These are phyloP conservation scores for Danionella dracula DNA, from an alignment of 2,797 vertebrate species.

Conservation along the genomic window DNA sequence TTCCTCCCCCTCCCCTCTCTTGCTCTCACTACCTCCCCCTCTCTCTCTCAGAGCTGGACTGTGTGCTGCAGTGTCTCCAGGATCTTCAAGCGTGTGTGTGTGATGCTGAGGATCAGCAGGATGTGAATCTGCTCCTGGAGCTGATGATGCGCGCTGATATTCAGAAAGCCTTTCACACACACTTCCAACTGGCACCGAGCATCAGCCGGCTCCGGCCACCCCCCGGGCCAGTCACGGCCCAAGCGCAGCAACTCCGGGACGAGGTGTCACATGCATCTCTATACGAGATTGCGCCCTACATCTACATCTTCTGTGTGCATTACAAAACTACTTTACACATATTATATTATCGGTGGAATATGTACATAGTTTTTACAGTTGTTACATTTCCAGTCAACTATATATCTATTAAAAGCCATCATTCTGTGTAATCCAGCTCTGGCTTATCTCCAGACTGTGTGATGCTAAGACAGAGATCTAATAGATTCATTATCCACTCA, in stretches of 20 bases:
- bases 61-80: slow-evolving; percentile 81
- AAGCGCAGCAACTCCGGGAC: slow-evolving; percentile 81
- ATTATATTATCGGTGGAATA: no score
- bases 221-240: slow-evolving; percentile 79
- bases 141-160: slow-evolving; percentile 85
- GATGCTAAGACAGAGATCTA: background rate
- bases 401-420: no score
- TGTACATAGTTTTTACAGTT: no score
- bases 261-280: slow-evolving; percentile 70
- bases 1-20: no score
- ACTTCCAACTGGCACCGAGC: slow-evolving; percentile 80
- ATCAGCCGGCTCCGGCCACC: slow-evolving; percentile 81
- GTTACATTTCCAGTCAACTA: no score
- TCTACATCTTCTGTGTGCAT: background rate
- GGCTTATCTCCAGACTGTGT: background rate
- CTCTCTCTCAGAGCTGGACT: slow-evolving; percentile 75
- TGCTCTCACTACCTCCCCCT: background rate
- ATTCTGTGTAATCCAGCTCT: background rate
- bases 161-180: slow-evolving; percentile 84
- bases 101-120: slow-evolving; percentile 90
- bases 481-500: background rate
- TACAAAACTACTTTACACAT: no score
- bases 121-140: slow-evolving; percentile 80
- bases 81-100: slow-evolving; percentile 76
- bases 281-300: background rate